A percentile compares a stretch with the other conserved stretches of the same genome.
phyloP scores from a whole-genome alignment of 2,113 vertebrate species.

The Gnathonemus echidnorhynchus region DNA sequence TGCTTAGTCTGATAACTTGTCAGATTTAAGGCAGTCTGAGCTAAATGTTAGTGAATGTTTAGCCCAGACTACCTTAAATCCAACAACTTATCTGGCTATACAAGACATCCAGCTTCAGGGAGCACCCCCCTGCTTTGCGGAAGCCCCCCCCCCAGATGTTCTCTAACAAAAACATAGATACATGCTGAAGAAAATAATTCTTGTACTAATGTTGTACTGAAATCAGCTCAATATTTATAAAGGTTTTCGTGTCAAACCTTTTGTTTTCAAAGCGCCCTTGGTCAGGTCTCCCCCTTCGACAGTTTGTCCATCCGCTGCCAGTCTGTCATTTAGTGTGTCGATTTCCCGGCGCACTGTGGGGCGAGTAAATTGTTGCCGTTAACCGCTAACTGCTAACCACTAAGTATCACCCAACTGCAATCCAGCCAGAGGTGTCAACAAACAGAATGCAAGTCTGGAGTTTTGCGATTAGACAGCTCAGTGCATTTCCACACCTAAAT shows the following conservation, averaged over 20 bases:
- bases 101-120: not conserved
- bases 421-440: not conserved
- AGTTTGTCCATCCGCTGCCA: constrained; percentile 84
- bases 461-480: not conserved
- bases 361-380: constrained; percentile 31
- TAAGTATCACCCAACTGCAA: not conserved
- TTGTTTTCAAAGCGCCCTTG: constrained; percentile 92
- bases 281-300: constrained; percentile 85
- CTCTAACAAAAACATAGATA: not conserved
- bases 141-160: not conserved
- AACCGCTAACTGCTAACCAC: not conserved
- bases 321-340: constrained; percentile 89
- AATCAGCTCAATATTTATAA: not conserved
- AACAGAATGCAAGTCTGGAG: not conserved
- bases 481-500: not conserved
- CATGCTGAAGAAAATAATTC: not conserved
- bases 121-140: not conserved
- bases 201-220: not conserved
- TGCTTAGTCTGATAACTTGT: not conserved
- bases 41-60: not conserved
- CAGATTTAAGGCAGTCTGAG: not conserved
- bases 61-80: not conserved
- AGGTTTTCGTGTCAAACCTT: constrained; percentile 66
- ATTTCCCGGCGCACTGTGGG: constrained; percentile 86
- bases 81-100: not conserved